Conservation (phyloP, 2,888 invertebrate genomes). For the Drosophila mettleri region DNA sequence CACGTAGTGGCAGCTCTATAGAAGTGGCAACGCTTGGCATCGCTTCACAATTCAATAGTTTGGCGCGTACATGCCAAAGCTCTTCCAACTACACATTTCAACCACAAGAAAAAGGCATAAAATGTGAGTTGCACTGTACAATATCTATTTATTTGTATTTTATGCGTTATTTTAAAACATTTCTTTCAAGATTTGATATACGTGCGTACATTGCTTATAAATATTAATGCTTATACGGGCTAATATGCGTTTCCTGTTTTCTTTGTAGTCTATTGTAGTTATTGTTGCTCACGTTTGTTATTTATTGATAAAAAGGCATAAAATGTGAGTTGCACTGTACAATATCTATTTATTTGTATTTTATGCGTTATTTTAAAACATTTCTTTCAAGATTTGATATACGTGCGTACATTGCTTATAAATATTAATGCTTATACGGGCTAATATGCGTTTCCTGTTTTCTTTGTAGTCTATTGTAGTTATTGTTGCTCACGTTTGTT, state of each 20-base stretch:
- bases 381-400: conserved; percentile 20
- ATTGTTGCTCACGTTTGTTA: conserved; percentile 36
- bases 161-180: conserved; percentile 33
- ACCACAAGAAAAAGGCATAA: background rate
- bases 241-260: conserved; percentile 8
- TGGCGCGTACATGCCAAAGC: conserved; percentile 12
- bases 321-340: conserved; percentile 55
- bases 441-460: conserved; percentile 7
- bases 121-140: conserved; percentile 58
- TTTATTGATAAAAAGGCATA: conserved; percentile 1
- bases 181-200: conserved; percentile 18
- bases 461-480: conserved; percentile 35
- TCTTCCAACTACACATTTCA: background rate
- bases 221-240: conserved; percentile 28
- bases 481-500: conserved; percentile 39
- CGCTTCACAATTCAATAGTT: background rate
- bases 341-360: conserved; percentile 70
- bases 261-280: conserved; percentile 38
- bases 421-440: conserved; percentile 28
- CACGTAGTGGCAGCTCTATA: background rate
- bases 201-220: conserved; percentile 27
- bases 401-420: conserved; percentile 28
- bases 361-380: conserved; percentile 33
- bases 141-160: conserved; percentile 69
- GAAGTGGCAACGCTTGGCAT: conserved; percentile 8